Evolutionary conservation across 1,140 invertebrate species (phyloP), one percentile per base, ranked within the genome.

Genomic region (Eubasilissa regina): DNA sequence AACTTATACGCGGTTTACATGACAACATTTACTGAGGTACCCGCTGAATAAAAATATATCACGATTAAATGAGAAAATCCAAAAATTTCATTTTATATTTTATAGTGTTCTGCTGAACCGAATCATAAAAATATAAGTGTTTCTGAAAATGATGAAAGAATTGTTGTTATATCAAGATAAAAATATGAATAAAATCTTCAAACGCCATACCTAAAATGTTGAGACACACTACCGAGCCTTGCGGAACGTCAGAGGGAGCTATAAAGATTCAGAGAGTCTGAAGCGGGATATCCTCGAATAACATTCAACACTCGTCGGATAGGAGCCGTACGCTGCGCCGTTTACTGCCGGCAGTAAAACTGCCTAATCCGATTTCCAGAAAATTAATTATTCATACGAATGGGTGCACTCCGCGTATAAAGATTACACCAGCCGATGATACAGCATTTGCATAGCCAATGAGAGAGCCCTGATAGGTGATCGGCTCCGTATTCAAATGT

Each of bases 331-430:
- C 17, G 15, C 72, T 19, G 75, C 12, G 45, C 60, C 66, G 55
- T 77, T 77, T 77, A 68, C 75, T 62, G 35, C 75, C 60, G 62
- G 48, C 66, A 77, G 45, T 77, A 77, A 77, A 77, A 66, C 53
- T 53, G 45, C 15, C 45, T 77, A 77, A 77, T 66, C 62, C 75
- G 19, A 77, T 77, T 66, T 66, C 64, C 25, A 35, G 62, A 43
- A 47, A 68, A 77, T 77, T 77, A 68, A 77, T 77, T 77, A 77
- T 77, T 77, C 62, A 77, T 68, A 62, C 17, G 44, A 35, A 68
- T 51, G 47, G 66, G 66, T 68, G 75, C 62, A 68, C 75, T 43
- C 35, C 56, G 75, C 62, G 66, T 68, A 64, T n/a, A 55, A 66
- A 56, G 60, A 77, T 64, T 66, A 44, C 12, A 35, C 45, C 4